Base-by-base conservation (phyloP, 2,888 invertebrate species). In the Dichetophora obliterata region DNA sequence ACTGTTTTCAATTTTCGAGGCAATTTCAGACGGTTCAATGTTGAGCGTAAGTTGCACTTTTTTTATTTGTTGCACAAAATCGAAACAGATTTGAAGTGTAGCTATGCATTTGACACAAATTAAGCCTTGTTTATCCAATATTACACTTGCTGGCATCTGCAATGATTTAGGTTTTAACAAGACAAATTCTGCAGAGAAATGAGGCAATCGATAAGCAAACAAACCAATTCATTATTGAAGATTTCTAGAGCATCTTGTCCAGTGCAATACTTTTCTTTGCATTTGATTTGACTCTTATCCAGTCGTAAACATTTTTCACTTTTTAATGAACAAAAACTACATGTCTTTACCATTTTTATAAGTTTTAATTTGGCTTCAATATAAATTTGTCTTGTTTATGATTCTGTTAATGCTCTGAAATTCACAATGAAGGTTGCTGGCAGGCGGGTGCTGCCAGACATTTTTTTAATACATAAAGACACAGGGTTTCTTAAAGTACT, bases 321-420 rank as follows among this genome's bases (percentile, higher is more conserved):
- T 59, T 68, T 76, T 77, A 75, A 61, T 9, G 71, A 74, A 77
- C 81, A 81, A 37, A 80, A 80, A 71, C 75, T 72, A 48, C 81
- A 81, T 54, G 6, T 4, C 3, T 4, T 24, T 6, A 11, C 8
- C 57, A 59, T 59, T 8, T 19, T 22, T 54, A 22, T 1, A 22
- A 54, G 1, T n/a, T n/a, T n/a, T n/a, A n/a, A n/a, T n/a, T n/a
- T n/a, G n/a, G n/a, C n/a, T n/a, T 8, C 5, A 8, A 37, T 1
- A 37, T 37, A 37, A 16, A 54, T 4, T 16, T 54, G 5, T 61
- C 2, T 31, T 63, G n/a, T 27, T 57, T 57, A 19, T 16, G 2
- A 14, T 19, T 54, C 4, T 14, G 52, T 54, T 54, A 6, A n/a
- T n/a, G 16, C 22, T 3, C 11, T 31, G 31, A 43, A 14, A 43